Evolutionary conservation across 2,888 invertebrate species (phyloP).

Genomic region (Nesidiocoris tenuis): DNA sequence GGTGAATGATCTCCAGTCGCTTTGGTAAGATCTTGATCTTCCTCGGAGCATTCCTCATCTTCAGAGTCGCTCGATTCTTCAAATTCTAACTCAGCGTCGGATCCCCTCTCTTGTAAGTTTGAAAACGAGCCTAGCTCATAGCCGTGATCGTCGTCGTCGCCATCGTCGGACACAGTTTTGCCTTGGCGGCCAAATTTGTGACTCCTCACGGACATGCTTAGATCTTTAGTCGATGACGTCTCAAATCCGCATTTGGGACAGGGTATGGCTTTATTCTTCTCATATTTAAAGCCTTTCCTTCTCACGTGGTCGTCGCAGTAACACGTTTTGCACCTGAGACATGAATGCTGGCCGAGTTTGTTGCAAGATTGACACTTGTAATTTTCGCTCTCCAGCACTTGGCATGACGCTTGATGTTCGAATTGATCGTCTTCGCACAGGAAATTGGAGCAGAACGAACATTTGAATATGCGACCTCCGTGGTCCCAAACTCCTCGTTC

Average conservation of each 20-base stretch:
- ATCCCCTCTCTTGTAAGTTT: too few relatives aligned
- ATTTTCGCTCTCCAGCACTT: conserved; percentile 90
- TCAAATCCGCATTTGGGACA: conserved; percentile 94
- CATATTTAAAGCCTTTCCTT: conserved; percentile 85
- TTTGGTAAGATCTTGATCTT: neutral
- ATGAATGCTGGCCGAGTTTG: conserved; percentile 90
- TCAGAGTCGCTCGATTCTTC: neutral
- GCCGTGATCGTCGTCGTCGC: conserved; percentile 56
- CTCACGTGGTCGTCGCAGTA: conserved; percentile 96
- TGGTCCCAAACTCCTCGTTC: conserved; percentile 94
- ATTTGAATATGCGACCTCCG: conserved; percentile 86
- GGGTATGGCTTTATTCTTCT: conserved; percentile 78
- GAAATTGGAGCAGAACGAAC: conserved; percentile 85
- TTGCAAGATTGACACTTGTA: conserved; percentile 96
- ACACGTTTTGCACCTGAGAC: conserved; percentile 91
- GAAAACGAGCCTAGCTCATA: neutral
- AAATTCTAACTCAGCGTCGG: too few relatives aligned
- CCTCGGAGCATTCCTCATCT: too few relatives aligned
- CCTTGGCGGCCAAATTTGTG: conserved; percentile 89
- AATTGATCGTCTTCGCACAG: conserved; percentile 94
- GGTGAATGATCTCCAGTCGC: neutral
- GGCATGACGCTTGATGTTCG: conserved; percentile 96
- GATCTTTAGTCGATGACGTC: conserved; percentile 88
- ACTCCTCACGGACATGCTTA: conserved; percentile 88
- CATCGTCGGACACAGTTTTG: conserved; percentile 65